Base-by-base conservation (phyloP, 2,888 invertebrate species). In the Lithophane leautieri region DNA sequence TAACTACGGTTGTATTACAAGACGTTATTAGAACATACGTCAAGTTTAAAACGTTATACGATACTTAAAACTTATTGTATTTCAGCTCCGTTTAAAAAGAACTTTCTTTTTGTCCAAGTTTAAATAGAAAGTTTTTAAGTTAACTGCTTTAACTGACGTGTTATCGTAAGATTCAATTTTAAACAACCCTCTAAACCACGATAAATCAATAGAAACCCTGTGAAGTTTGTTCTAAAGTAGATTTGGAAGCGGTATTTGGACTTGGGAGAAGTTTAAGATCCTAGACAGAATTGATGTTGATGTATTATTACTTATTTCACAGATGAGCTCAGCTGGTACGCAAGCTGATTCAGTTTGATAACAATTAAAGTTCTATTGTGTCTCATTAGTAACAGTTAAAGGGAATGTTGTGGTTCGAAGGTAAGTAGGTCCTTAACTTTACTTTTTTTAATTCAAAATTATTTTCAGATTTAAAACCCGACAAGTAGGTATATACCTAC, bases 141-240 rank as follows among this genome's bases (percentile, higher is more conserved):
- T 44, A 60, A 47, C 61, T 54, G n/a, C 4, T 14, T 11, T 28
- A 34, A 61, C 44, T 40, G n/a, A 54, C 52, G 58, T 34, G 42
- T 19, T 65, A 60, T 52, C 22, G 56, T 42, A 58, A 58, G 83
- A 50, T 60, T 70, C 54, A 75, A 66, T 40, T 78, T 81, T 60
- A 56, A 72, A 70, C 61, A 60, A 75, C 25, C n/a, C 34, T 79
- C 42, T 50, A 79, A 82, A 50, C 58, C 16, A 19, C 60, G 25
- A 79, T 76, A 60, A 80, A 79, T 84, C 81, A 84, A 82, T 73
- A 52, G 62, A 73, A 63, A 34, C 67, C 54, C 60, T 76, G 42
- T 63, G 40, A 83, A 79, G 74, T 81, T 78, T 34, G 61, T 80
- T 72, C 19, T 50, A 28, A 70, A 71, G 61, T 60, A 70, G 66